These are phyloP conservation scores for Diglossa cyanea DNA, from an alignment of 2,797 vertebrate genomes.

Conservation along the genomic window DNA sequence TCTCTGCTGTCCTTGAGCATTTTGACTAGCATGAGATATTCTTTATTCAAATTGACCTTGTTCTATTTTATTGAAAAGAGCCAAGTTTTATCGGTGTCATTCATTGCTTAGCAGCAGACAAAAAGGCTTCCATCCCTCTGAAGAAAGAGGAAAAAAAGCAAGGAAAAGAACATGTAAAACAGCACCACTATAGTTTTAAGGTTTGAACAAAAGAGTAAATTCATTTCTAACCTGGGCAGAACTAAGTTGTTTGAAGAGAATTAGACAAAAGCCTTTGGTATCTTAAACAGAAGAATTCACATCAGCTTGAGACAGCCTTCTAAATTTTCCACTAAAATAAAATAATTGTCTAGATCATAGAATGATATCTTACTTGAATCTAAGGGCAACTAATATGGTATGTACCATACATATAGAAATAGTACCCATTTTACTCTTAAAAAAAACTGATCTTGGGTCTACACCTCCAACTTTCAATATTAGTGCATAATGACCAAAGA, in stretches of 20 bases:
- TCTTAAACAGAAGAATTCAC: not conserved
- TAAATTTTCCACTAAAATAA: not conserved
- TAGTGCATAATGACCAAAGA: not conserved
- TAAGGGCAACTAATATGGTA: not conserved
- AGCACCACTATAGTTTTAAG: not conserved
- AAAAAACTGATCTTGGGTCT: not conserved
- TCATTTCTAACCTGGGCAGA: not conserved
- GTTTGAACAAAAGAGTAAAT: not conserved
- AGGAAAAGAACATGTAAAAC: not conserved
- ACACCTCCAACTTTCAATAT: not conserved
- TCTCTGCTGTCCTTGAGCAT: not conserved
- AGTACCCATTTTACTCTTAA: not conserved
- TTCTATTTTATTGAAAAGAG: slow-evolving; percentile 14
- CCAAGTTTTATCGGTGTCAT: not conserved
- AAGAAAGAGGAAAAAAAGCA: not conserved
- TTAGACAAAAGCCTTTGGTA: not conserved
- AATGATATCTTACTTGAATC: not conserved
- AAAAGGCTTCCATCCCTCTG: not conserved
- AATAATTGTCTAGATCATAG: not conserved
- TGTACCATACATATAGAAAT: not conserved
- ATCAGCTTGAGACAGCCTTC: not conserved
- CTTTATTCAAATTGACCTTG: slow-evolving; percentile 8
- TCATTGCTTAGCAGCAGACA: not conserved
- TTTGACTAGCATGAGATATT: not conserved
- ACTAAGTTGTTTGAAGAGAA: not conserved